These are phyloP conservation scores for Thymelicus lineola DNA, from an alignment of 2,888 invertebrate species.

Conservation along the genomic window DNA sequence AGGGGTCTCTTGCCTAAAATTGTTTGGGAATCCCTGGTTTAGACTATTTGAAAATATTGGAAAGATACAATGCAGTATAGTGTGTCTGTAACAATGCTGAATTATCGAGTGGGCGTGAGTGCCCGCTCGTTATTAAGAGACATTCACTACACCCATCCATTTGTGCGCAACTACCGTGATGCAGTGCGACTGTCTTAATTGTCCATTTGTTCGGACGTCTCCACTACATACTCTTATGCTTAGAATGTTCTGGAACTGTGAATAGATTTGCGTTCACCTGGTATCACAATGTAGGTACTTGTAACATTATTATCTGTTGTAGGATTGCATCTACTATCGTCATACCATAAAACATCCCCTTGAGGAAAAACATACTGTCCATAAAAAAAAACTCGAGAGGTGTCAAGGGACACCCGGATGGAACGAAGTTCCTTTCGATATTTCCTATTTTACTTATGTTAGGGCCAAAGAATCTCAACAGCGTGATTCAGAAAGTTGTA, in stretches of 20 bases:
- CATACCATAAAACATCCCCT: too few species aligned
- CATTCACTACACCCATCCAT: constrained; percentile 52
- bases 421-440: too few species aligned
- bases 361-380: too few species aligned
- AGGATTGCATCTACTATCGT: background rate
- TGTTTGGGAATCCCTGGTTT: too few species aligned
- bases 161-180: constrained; percentile 15
- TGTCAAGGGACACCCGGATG: too few species aligned
- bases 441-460: too few species aligned
- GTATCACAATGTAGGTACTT: constrained; percentile 53
- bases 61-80: constrained; percentile 1
- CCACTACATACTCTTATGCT: background rate
- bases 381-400: too few species aligned
- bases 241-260: constrained; percentile 52
- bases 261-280: constrained; percentile 59
- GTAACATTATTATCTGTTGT: background rate
- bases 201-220: constrained; percentile 13
- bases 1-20: too few species aligned
- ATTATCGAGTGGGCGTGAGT: constrained; percentile 21
- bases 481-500: too few species aligned
- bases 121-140: constrained; percentile 76
- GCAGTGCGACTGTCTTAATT: constrained; percentile 21
- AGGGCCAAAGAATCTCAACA: too few species aligned
- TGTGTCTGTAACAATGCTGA: constrained; percentile 11
- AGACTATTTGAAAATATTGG: background rate